phyloP scores from a whole-genome alignment of 2,797 vertebrate species.

The Corythornis leucogaster region DNA sequence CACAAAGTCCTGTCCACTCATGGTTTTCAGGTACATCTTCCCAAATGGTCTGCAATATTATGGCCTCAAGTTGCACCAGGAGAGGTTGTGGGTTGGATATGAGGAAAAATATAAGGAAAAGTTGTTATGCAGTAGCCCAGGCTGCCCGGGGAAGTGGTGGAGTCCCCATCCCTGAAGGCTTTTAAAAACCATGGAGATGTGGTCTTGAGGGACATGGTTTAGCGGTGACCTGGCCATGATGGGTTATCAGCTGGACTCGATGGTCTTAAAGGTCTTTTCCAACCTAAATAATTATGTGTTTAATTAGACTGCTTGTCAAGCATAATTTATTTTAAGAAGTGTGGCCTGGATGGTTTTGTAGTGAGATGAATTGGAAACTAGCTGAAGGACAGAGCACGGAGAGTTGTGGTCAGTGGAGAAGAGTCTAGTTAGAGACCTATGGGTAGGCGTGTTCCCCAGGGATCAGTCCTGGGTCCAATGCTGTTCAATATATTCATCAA shows the following conservation, averaged over 20 bases:
- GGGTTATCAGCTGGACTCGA: neutral
- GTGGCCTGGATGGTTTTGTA: too few species aligned
- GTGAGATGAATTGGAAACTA: too few species aligned
- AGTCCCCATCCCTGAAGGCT: neutral
- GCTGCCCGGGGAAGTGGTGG: neutral
- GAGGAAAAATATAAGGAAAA: neutral
- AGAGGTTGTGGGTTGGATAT: too few species aligned
- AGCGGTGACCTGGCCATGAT: neutral
- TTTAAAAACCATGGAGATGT: neutral
- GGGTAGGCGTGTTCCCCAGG: too few species aligned
- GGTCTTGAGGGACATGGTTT: neutral
- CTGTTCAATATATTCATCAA: too few species aligned
- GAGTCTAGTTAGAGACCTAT: too few species aligned
- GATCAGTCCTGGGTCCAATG: too few species aligned
- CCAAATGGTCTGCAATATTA: neutral
- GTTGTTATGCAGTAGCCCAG: neutral
- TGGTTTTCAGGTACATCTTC: neutral
- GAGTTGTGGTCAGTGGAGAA: too few species aligned
- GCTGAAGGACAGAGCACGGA: too few species aligned
- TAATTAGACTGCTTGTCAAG: neutral
- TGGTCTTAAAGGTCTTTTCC: neutral
- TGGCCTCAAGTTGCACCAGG: neutral
- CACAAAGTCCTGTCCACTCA: neutral
- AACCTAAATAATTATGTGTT: neutral
- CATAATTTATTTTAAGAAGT: neutral